These are phyloP conservation scores for Anas bahamensis DNA, from an alignment of 2,797 vertebrate species.

Conservation along the genomic window DNA sequence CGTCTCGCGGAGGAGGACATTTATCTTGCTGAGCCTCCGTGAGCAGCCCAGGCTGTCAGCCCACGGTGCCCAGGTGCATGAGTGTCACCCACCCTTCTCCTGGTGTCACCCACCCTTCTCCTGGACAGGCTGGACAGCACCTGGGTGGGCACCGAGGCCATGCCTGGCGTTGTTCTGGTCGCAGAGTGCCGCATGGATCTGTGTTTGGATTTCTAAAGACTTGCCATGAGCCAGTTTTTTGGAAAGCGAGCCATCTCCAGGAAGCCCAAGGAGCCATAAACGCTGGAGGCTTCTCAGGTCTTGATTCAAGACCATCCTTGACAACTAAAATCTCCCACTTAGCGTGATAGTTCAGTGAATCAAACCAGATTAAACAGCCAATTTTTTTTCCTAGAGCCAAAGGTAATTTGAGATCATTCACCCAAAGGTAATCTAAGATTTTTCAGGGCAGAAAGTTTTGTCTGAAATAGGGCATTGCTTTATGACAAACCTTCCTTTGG, in stretches of 20 bases:
- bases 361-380: neutral
- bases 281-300: neutral
- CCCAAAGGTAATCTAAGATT: neutral
- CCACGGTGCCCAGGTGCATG: accelerated
- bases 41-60: accelerated
- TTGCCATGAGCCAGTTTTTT: neutral
- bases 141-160: neutral
- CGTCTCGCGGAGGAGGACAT: constrained; percentile 87
- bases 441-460: neutral
- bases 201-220: neutral
- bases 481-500: neutral
- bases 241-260: neutral
- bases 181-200: neutral
- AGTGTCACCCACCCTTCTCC: no score
- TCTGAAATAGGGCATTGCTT: accelerated
- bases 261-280: neutral
- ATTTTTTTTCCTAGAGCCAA: neutral
- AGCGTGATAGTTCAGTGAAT: neutral
- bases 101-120: no score
- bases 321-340: neutral
- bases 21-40: constrained; percentile 84
- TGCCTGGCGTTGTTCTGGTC: neutral
- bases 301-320: neutral
- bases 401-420: neutral
- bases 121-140: no score